Evolutionary conservation across 1,140 invertebrate genomes (phyloP).

Genomic region (Sogatella furcifera): DNA sequence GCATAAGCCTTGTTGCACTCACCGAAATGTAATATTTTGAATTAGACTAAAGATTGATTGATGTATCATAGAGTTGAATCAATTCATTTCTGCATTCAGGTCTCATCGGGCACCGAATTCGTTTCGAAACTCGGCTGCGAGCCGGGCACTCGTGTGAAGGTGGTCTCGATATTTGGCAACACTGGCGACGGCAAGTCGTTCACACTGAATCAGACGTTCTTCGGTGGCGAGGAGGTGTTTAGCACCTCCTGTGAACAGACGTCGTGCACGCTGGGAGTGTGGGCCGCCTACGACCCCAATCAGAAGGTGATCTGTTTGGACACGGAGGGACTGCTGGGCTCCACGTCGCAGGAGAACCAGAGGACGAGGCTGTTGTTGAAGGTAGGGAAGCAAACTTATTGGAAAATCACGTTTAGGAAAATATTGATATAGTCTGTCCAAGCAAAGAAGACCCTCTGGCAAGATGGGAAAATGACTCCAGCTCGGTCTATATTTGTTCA

Average conservation of each 20-base stretch:
- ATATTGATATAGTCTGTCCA: no score
- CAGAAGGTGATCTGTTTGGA: conserved; percentile 62
- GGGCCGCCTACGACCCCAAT: conserved; percentile 59
- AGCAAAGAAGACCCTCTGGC: no score
- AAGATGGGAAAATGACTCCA: no score
- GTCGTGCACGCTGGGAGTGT: conserved; percentile 70
- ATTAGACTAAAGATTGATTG: no score
- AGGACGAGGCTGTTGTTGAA: conserved; percentile 63
- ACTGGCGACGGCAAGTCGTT: conserved; percentile 79
- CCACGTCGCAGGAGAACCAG: conserved; percentile 55
- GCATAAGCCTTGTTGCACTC: no score
- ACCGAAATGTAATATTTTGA: no score
- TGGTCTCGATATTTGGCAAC: conserved; percentile 80
- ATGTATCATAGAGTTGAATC: no score
- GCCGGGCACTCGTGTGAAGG: conserved; percentile 51
- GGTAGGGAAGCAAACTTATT: conserved; percentile 29
- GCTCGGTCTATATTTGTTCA: no score
- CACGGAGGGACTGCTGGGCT: conserved; percentile 63
- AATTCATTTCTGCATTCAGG: conserved; percentile 23
- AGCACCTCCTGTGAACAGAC: conserved; percentile 56
- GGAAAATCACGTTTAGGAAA: no score
- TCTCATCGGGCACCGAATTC: conserved; percentile 40
- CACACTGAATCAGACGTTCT: conserved; percentile 72
- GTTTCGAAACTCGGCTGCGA: conserved; percentile 37
- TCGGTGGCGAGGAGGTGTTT: conserved; percentile 62